Percentiles rank a stretch among this genome's conserved stretches.
phyloP scores from a whole-genome alignment of 2,113 vertebrate species.

The Tetrao urogallus region DNA sequence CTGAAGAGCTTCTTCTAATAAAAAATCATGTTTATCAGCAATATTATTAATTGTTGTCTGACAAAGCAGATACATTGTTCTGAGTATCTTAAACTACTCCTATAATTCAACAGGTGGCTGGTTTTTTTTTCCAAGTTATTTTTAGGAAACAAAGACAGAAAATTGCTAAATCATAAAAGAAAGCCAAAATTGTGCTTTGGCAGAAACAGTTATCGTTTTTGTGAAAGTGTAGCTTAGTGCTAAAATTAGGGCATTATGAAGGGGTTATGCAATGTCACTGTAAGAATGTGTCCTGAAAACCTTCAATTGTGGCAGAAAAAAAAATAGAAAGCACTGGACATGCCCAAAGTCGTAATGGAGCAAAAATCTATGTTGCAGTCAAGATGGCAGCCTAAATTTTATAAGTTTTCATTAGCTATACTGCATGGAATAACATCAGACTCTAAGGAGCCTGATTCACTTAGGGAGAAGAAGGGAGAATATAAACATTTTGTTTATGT shows the following conservation, averaged over 20 bases:
- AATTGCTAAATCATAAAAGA: neutral
- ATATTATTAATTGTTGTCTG: neutral
- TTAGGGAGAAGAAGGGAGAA: neutral
- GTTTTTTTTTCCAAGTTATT: too few species aligned
- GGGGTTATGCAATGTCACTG: neutral
- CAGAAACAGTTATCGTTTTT: neutral
- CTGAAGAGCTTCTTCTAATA: neutral
- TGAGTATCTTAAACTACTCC: neutral
- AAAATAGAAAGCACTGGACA: neutral
- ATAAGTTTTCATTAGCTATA: neutral
- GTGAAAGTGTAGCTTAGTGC: neutral
- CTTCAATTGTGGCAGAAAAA: rapidly evolving
- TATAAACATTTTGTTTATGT: neutral
- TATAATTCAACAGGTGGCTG: rapidly evolving
- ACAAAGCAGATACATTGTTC: neutral
- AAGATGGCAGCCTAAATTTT: neutral
- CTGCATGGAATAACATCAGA: neutral
- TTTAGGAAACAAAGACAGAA: neutral
- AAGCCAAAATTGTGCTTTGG: neutral
- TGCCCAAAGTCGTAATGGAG: rapidly evolving
- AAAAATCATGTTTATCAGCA: rapidly evolving
- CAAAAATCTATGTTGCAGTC: neutral
- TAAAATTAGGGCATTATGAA: neutral
- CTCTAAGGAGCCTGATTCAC: rapidly evolving
- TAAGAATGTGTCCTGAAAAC: neutral